Evolutionary conservation across 2,113 vertebrate species (phyloP), one percentile per base, ranked within the genome.

Genomic region (Ctenodactylus gundi): DNA sequence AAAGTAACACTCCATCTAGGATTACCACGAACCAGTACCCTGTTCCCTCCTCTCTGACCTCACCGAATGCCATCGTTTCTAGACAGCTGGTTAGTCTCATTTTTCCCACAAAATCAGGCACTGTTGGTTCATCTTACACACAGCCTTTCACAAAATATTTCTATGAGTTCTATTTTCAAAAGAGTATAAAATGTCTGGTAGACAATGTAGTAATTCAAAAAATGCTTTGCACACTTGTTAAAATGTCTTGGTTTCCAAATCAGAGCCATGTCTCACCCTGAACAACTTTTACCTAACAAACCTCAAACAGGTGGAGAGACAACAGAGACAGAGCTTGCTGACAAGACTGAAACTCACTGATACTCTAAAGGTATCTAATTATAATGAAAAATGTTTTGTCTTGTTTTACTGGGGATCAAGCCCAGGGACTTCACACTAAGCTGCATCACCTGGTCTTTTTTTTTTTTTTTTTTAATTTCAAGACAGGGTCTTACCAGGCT

Each of bases 231-330:
- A 55, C 25, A 64, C 23, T 51, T 90, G 15, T 44, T 65, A 53
- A 94, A 95, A 57, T 73, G 81, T 77, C 36, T 77, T 85, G 18
- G 64, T 68, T 97, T 87, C 78, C 20, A 91, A 85, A 80, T 75
- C 60, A 82, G 12, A 84, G 60, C 88, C 84, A 57, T 78, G 18
- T 67, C 55, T 95, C 34, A n/a, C 68, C 95, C 55, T 94, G 58
- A 92, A 15, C 27, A 91, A 31, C 25, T 94, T 82, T 51, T 77
- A 94, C 11, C n/a, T 73, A 86, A 75, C n/a, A 55, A 87, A 39
- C 73, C 8, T 85, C 92, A 84, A 51, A 36, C 3, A 90, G 49
- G 10, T 67, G 18, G 73, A 77, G 95, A 80, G 53, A 90, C 20
- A 75, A 82, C 0, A 62, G 36, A 90, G 81, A 75, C 75, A 73